phyloP scores from a whole-genome alignment of 2,888 invertebrate genomes.

The Latrodectus hesperus region DNA sequence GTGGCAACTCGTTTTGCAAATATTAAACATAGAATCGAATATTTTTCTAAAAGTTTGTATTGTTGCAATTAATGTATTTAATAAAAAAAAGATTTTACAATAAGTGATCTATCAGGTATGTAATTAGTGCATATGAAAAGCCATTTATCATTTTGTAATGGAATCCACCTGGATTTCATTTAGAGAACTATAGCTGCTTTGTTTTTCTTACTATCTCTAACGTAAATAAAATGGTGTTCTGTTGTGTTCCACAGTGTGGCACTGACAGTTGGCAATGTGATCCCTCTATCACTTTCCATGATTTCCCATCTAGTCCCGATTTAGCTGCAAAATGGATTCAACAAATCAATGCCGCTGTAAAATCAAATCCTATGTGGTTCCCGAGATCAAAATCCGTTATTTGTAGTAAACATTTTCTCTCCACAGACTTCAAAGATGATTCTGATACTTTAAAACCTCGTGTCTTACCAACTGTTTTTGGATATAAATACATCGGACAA shows the following conservation, averaged over 20 bases:
- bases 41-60: no score
- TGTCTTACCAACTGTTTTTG: slow-evolving; percentile 54
- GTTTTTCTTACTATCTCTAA: slow-evolving; percentile 4
- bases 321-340: slow-evolving; percentile 59
- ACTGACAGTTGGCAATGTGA: slow-evolving; percentile 45
- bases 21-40: no score
- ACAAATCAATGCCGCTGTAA: slow-evolving; percentile 49
- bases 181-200: slow-evolving; percentile 17
- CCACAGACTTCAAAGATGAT: slow-evolving; percentile 54
- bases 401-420: slow-evolving; percentile 63
- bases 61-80: no score
- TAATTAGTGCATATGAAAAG: no score
- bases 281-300: slow-evolving; percentile 47
- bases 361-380: slow-evolving; percentile 39
- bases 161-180: slow-evolving; percentile 33
- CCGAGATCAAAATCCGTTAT: slow-evolving; percentile 31
- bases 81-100: no score
- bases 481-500: slow-evolving; percentile 47
- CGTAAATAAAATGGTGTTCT: slow-evolving; percentile 56
- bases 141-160: no score
- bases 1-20: not conserved
- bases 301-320: slow-evolving; percentile 58
- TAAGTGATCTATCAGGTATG: no score
- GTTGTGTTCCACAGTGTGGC: slow-evolving; percentile 59
- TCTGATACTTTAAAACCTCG: slow-evolving; percentile 48